phyloP scores from a whole-genome alignment of 2,888 invertebrate genomes.

The Drosophila macrospina region DNA sequence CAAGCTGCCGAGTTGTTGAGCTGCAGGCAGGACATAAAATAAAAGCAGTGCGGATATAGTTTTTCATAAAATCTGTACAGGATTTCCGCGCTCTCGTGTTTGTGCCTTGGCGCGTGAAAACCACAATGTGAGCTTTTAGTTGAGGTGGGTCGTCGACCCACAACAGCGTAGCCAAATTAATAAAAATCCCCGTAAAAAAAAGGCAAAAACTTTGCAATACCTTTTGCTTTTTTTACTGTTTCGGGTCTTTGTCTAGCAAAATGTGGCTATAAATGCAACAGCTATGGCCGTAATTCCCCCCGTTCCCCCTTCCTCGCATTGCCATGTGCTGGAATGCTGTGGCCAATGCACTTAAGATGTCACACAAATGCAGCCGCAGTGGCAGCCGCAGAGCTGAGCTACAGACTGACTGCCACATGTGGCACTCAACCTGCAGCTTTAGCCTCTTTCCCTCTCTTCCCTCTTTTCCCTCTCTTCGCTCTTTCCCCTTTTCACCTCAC shows the following conservation, averaged over 20 bases:
- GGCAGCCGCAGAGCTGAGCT: slow-evolving; percentile 21
- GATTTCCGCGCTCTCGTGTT: slow-evolving; percentile 39
- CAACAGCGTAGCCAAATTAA: slow-evolving; percentile 51
- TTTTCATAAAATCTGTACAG: slow-evolving; percentile 51
- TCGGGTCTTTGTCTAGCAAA: slow-evolving; percentile 49
- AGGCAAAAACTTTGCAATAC: slow-evolving; percentile 18
- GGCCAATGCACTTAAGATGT: slow-evolving; percentile 77
- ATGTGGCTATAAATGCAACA: slow-evolving; percentile 66
- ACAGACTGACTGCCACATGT: slow-evolving; percentile 62
- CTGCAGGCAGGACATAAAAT: slow-evolving; percentile 16
- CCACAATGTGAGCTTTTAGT: slow-evolving; percentile 59
- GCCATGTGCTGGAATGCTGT: neutral
- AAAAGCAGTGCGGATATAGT: slow-evolving; percentile 31
- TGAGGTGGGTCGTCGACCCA: slow-evolving; percentile 17
- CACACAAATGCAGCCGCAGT: slow-evolving; percentile 49
- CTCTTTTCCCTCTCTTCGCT: neutral
- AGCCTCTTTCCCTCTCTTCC: neutral
- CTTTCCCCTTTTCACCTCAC: neutral
- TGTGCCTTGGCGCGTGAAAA: slow-evolving; percentile 33
- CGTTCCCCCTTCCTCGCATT: neutral
- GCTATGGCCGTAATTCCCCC: slow-evolving; percentile 31
- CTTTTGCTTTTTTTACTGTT: neutral
- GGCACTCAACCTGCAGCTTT: slow-evolving; percentile 39
- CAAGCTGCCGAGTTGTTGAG: no score
- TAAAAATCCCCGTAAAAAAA: slow-evolving; percentile 57